phyloP scores from a whole-genome alignment of 2,113 vertebrate genomes.

The Herpailurus yagouaroundi region DNA sequence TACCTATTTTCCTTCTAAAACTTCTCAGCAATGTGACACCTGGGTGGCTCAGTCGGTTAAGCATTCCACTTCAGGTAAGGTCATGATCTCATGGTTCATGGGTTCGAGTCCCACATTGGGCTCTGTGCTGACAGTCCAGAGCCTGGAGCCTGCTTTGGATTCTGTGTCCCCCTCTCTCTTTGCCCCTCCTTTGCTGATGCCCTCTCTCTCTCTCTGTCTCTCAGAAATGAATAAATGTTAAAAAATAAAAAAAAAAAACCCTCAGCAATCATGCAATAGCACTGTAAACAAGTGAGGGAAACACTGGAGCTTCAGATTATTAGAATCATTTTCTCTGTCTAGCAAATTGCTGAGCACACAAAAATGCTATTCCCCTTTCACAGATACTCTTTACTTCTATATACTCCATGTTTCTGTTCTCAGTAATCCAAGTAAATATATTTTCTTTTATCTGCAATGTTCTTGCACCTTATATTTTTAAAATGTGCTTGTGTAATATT shows the following conservation, averaged over 20 bases:
- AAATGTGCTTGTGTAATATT: background rate
- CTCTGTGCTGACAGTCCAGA: too few species aligned
- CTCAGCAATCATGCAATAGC: background rate
- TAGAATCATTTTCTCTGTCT: background rate
- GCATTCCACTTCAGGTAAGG: too few species aligned
- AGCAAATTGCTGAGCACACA: background rate
- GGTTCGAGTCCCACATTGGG: too few species aligned
- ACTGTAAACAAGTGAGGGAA: background rate
- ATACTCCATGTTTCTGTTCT: background rate
- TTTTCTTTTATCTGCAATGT: background rate
- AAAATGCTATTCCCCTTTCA: background rate
- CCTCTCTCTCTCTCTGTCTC: too few species aligned
- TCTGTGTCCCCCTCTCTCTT: too few species aligned
- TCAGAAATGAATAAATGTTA: too few species aligned
- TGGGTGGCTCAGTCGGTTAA: too few species aligned
- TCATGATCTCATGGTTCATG: too few species aligned
- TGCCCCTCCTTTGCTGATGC: too few species aligned
- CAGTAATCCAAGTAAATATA: background rate
- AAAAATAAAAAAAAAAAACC: too few species aligned
- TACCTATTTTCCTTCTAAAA: background rate
- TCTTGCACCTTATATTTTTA: background rate
- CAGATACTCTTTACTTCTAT: background rate
- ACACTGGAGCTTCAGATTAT: background rate
- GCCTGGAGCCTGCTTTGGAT: too few species aligned
- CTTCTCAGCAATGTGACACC: background rate